phyloP scores from a whole-genome alignment of 1,140 invertebrate species.

The Bicyclus anynana region DNA sequence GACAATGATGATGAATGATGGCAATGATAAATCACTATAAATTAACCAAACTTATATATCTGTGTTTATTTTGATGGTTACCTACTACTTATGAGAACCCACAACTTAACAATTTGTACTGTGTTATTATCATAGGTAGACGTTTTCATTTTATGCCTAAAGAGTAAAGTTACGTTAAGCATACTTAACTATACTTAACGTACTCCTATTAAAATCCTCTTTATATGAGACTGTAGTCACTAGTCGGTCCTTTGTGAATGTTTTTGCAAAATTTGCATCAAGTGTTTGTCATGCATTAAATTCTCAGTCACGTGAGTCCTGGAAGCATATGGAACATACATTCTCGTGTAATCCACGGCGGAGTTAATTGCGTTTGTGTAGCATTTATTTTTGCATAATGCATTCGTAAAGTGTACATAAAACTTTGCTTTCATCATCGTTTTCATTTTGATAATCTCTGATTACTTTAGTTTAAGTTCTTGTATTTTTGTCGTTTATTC shows the following conservation, averaged over 20 bases:
- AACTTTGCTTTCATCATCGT: not conserved
- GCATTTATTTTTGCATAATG: conserved; percentile 1
- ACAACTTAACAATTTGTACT: too few relatives aligned
- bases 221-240: not conserved
- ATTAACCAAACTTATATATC: too few relatives aligned
- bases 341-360: conserved; percentile 11
- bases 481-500: too few relatives aligned
- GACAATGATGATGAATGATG: too few relatives aligned
- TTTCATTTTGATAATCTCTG: not conserved
- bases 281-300: conserved; percentile 24
- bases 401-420: not conserved
- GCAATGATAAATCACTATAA: too few relatives aligned
- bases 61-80: too few relatives aligned
- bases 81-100: too few relatives aligned
- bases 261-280: conserved; percentile 29
- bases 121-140: too few relatives aligned
- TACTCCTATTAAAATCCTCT: conserved; percentile 3
- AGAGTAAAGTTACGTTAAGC: too few relatives aligned
- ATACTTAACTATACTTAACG: not conserved
- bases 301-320: conserved; percentile 4
- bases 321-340: conserved; percentile 7
- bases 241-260: conserved; percentile 15
- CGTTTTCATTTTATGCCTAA: not conserved
- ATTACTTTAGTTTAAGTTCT: not conserved
- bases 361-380: conserved; percentile 2